These are phyloP conservation scores for Aphrophora alni DNA, from an alignment of 2,888 invertebrate species.

Conservation along the genomic window DNA sequence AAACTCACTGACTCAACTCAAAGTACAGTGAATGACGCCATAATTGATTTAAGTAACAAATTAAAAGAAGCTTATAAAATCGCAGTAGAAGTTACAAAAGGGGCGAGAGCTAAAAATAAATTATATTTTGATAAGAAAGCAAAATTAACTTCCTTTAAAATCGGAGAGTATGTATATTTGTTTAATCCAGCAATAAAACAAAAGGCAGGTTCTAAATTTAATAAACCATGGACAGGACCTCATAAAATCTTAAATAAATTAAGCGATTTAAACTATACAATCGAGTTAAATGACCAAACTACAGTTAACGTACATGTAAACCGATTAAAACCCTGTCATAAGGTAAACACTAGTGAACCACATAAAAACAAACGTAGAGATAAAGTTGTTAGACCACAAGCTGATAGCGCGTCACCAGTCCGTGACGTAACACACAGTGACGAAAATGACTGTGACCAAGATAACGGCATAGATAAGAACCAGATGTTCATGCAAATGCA, in stretches of 20 bases:
- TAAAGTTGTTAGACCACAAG: too few species aligned
- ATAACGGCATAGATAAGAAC: too few species aligned
- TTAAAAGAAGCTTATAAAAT: constrained; percentile 9
- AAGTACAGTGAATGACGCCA: not conserved
- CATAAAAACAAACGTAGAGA: too few species aligned
- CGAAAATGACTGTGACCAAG: too few species aligned
- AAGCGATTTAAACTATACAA: constrained; percentile 13
- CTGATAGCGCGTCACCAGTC: too few species aligned
- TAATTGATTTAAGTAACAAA: not conserved
- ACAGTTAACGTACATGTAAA: constrained; percentile 12
- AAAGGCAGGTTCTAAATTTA: constrained; percentile 19
- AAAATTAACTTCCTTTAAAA: not conserved
- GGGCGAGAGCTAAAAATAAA: too few species aligned
- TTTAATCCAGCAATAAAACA: constrained; percentile 12
- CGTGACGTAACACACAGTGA: too few species aligned
- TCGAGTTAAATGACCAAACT: not conserved
- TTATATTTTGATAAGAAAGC: constrained; percentile 14
- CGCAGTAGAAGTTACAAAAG: not conserved
- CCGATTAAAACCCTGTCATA: constrained; percentile 26
- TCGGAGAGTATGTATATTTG: constrained; percentile 10
- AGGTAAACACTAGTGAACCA: too few species aligned
- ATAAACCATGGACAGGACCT: constrained; percentile 20
- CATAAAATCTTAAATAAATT: not conserved
- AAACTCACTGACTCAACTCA: too few species aligned
- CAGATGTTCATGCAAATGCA: too few species aligned